Evolutionary conservation across 2,113 vertebrate genomes (phyloP).

Genomic region (Chlamydotis undulata): DNA sequence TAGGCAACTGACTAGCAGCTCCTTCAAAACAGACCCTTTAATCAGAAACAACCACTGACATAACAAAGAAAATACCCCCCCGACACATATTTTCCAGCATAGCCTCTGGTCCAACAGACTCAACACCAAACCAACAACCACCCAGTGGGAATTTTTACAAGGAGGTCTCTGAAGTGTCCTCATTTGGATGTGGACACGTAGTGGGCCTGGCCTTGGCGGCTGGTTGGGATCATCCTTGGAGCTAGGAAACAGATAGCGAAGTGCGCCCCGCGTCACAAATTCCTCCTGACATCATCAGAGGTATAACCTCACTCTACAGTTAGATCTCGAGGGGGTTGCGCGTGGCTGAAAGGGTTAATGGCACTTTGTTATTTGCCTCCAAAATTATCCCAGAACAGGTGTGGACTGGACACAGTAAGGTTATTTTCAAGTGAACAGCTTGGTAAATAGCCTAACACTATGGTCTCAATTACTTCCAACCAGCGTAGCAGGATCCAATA

Average conservation of each 20-base stretch:
- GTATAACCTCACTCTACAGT: not conserved
- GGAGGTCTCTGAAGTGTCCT: not conserved
- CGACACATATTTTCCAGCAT: not conserved
- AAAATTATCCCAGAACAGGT: conserved; percentile 34
- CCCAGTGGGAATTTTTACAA: not conserved
- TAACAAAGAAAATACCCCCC: conserved; percentile 22
- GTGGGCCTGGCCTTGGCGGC: not conserved
- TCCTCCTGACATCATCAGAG: not conserved
- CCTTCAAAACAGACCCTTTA: conserved; percentile 45
- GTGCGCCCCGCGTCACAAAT: not conserved
- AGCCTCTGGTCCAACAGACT: conserved; percentile 25
- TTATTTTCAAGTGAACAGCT: conserved; percentile 66
- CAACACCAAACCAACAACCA: not conserved
- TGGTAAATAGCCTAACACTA: conserved; percentile 63
- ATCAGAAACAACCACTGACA: conserved; percentile 35
- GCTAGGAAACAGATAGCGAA: accelerated
- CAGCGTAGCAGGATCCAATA: conserved; percentile 45
- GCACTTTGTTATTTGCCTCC: not conserved
- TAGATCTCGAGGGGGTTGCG: not conserved
- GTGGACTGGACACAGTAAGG: conserved; percentile 40
- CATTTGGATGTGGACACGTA: not conserved
- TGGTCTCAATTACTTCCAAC: conserved; percentile 48
- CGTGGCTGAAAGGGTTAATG: conserved; percentile 6
- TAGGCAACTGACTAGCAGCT: conserved; percentile 44
- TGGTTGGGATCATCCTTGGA: not conserved